phyloP scores from a whole-genome alignment of 2,113 vertebrate species.

The Oryzias melastigma region DNA sequence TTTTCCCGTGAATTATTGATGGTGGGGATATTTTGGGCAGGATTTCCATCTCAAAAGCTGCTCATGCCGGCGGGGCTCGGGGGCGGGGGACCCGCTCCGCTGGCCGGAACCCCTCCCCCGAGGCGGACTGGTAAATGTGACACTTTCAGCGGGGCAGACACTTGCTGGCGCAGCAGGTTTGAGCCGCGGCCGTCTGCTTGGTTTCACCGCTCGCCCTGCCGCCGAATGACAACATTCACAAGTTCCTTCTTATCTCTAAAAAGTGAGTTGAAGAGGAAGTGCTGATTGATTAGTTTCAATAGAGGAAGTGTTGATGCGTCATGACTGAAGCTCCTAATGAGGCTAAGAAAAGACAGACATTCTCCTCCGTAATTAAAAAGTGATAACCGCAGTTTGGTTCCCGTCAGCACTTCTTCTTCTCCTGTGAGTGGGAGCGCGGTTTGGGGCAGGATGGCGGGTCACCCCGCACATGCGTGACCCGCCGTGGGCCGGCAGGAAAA shows the following conservation, averaged over 20 bases:
- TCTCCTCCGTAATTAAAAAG: conserved; percentile 55
- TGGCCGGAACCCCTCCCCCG: not conserved
- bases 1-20: not conserved
- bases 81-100: not conserved
- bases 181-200: conserved; percentile 6
- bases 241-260: conserved; percentile 8
- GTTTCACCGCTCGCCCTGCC: not conserved
- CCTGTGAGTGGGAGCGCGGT: not conserved
- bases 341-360: conserved; percentile 15
- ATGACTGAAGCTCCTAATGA: conserved; percentile 45
- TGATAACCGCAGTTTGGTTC: conserved; percentile 48
- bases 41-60: not conserved
- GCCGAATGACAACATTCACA: conserved; percentile 3
- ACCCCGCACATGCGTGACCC: conserved; percentile 67
- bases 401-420: conserved; percentile 42
- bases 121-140: conserved; percentile 1
- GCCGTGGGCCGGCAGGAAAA: conserved; percentile 8
- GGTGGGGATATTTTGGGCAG: not conserved
- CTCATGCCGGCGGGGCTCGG: not conserved
- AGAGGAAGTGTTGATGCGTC: conserved; percentile 37
- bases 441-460: conserved; percentile 60
- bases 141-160: not conserved
- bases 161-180: conserved; percentile 25
- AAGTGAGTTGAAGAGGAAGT: conserved; percentile 27
- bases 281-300: conserved; percentile 53